Evolutionary conservation across 1,140 invertebrate species (phyloP).

Genomic region (Eumeta japonica): DNA sequence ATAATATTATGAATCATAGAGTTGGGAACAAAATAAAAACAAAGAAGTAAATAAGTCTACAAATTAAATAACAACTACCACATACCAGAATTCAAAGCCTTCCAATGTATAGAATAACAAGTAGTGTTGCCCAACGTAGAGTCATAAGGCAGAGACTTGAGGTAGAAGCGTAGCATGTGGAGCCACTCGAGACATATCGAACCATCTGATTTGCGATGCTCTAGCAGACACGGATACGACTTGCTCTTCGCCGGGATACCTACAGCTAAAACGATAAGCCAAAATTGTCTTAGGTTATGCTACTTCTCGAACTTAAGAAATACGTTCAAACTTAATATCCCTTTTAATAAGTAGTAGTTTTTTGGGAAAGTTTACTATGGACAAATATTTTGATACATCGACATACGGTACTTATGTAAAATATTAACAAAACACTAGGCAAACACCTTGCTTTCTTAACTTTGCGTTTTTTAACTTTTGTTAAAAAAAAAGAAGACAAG

Average conservation of each 20-base stretch:
- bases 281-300: neutral
- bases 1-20: too few species aligned
- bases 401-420: too few species aligned
- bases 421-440: too few species aligned
- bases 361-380: too few species aligned
- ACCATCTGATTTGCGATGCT: constrained; percentile 59
- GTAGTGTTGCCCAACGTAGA: constrained; percentile 58
- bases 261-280: constrained; percentile 31
- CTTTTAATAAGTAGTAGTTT: too few species aligned
- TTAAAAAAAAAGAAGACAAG: too few species aligned
- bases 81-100: constrained; percentile 62
- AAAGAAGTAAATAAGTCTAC: too few species aligned
- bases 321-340: neutral
- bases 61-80: too few species aligned
- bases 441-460: too few species aligned
- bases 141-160: constrained; percentile 61
- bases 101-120: constrained; percentile 83
- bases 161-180: constrained; percentile 68
- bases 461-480: too few species aligned
- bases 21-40: too few species aligned
- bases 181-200: constrained; percentile 81
- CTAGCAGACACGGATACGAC: constrained; percentile 70
- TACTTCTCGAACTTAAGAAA: neutral
- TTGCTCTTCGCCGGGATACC: constrained; percentile 55
- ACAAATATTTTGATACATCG: too few species aligned